phyloP scores from a whole-genome alignment of 2,113 vertebrate species.

The Sorex fumeus region DNA sequence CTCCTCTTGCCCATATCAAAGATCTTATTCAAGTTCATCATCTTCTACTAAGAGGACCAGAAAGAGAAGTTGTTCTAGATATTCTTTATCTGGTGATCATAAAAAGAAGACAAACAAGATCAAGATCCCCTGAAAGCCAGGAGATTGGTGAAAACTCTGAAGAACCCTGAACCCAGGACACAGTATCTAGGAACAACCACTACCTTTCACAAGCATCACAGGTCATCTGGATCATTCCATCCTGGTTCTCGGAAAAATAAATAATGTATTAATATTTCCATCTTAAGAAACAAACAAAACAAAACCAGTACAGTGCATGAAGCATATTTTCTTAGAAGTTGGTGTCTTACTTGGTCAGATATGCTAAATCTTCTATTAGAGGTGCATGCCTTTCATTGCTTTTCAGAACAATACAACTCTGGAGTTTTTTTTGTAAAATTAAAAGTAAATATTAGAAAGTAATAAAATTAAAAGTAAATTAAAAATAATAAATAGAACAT shows the following conservation, averaged over 20 bases:
- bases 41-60: conserved; percentile 96
- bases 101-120: conserved; percentile 98
- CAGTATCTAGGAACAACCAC: conserved; percentile 82
- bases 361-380: conserved; percentile 90
- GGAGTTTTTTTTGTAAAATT: conserved; percentile 85
- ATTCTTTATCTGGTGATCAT: conserved; percentile 95
- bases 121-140: conserved; percentile 97
- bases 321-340: conserved; percentile 88
- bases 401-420: conserved; percentile 88
- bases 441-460: conserved; percentile 83
- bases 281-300: conserved; percentile 66
- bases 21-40: conserved; percentile 95
- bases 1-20: conserved; percentile 96
- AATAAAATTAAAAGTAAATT: too few species aligned
- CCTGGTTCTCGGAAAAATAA: conserved; percentile 99
- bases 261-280: conserved; percentile 90
- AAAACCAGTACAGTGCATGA: conserved; percentile 89
- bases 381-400: conserved; percentile 91
- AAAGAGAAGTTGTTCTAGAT: conserved; percentile 99
- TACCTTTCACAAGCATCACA: conserved; percentile 90
- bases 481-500: too few species aligned
- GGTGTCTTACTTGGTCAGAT: conserved; percentile 89
- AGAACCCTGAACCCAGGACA: conserved; percentile 81
- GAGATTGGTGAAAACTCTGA: conserved; percentile 82
- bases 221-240: conserved; percentile 96